phyloP scores from a whole-genome alignment of 2,888 invertebrate genomes.

The Caenorhabditis zanzibari region DNA sequence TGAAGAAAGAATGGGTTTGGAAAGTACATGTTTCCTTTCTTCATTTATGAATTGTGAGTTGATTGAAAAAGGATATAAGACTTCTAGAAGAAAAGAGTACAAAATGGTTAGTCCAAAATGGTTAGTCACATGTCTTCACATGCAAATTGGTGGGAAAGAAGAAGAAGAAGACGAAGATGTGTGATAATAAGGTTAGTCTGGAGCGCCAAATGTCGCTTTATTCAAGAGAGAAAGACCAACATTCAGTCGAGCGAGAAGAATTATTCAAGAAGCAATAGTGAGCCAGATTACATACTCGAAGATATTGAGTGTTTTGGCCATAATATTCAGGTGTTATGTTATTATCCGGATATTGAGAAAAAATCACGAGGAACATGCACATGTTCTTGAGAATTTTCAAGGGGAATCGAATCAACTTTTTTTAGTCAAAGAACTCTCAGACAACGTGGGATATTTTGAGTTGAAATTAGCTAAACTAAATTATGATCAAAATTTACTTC shows the following conservation, averaged over 20 bases:
- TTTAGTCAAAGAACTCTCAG: not conserved
- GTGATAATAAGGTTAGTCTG: constrained; percentile 59
- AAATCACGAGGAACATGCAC: not conserved
- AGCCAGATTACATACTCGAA: too few species aligned
- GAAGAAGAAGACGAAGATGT: constrained; percentile 26
- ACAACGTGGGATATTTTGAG: not conserved
- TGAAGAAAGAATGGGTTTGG: constrained; percentile 1
- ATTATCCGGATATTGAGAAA: constrained; percentile 3
- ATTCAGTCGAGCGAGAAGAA: constrained; percentile 17
- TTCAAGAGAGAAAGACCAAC: constrained; percentile 10
- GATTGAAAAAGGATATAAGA: constrained; percentile 27
- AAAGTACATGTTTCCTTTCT: constrained; percentile 10
- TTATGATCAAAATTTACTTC: too few species aligned
- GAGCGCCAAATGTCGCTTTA: constrained; percentile 52
- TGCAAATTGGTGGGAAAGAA: constrained; percentile 8
- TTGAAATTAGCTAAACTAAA: not conserved
- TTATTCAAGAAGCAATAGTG: not conserved
- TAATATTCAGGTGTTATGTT: not conserved
- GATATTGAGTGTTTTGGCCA: not conserved
- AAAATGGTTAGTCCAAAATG: constrained; percentile 37
- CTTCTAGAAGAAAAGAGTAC: constrained; percentile 21
- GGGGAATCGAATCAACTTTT: not conserved
- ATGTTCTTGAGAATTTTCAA: not conserved
- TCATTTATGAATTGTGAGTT: constrained; percentile 40
- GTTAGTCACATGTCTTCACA: constrained; percentile 45